Evolutionary conservation across 2,113 vertebrate species (phyloP).

Genomic region (Tragelaphus buxtoni): DNA sequence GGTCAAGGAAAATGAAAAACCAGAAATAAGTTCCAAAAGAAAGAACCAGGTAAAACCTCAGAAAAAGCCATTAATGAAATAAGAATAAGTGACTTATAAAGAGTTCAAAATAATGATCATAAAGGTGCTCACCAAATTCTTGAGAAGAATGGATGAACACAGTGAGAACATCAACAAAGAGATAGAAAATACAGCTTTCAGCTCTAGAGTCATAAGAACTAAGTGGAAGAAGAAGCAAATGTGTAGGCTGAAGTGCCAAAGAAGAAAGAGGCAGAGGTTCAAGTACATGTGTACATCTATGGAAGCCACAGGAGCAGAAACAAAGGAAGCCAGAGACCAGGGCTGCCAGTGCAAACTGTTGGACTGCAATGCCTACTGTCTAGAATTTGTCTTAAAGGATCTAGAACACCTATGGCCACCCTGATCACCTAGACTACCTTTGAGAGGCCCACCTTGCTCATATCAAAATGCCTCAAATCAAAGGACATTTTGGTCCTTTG

Average conservation of each 20-base stretch:
- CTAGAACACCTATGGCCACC: neutral
- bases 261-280: neutral
- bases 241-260: neutral
- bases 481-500: neutral
- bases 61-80: neutral
- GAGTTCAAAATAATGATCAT: neutral
- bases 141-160: neutral
- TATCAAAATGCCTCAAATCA: neutral
- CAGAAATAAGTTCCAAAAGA: neutral
- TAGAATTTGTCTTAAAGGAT: neutral
- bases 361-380: neutral
- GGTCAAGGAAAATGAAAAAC: neutral
- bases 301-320: neutral
- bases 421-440: neutral
- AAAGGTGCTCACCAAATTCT: neutral
- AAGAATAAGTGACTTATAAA: neutral
- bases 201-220: neutral
- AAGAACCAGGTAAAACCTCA: neutral
- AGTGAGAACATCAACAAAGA: neutral
- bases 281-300: neutral
- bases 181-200: neutral
- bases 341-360: neutral
- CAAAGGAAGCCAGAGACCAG: neutral
- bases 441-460: neutral
- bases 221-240: neutral